phyloP scores from a whole-genome alignment of 1,140 invertebrate genomes.

The Leptinotarsa texana region DNA sequence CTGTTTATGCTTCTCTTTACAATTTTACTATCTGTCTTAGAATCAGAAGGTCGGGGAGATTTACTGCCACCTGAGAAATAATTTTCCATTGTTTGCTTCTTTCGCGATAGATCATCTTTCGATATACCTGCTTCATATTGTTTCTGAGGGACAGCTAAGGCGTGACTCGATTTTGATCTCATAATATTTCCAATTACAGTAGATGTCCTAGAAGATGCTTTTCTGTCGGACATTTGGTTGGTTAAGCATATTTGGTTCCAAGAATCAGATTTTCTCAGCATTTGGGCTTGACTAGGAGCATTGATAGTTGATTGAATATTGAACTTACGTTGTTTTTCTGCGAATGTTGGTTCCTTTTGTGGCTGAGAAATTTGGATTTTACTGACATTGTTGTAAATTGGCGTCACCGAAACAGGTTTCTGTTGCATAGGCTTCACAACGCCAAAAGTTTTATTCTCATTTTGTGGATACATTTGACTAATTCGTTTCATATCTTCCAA shows the following conservation, averaged over 20 bases:
- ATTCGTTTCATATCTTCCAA: neutral
- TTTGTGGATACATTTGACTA: neutral
- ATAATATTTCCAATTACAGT: slow-evolving; percentile 57
- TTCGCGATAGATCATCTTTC: slow-evolving; percentile 71
- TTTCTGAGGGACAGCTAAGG: slow-evolving; percentile 67
- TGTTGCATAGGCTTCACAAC: slow-evolving; percentile 40
- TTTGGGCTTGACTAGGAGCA: slow-evolving; percentile 33
- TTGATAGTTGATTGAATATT: slow-evolving; percentile 37
- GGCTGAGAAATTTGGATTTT: neutral
- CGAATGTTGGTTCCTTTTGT: neutral
- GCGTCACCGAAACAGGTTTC: slow-evolving; percentile 22
- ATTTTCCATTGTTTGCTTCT: slow-evolving; percentile 78
- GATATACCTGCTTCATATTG: slow-evolving; percentile 78
- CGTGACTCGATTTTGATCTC: slow-evolving; percentile 73
- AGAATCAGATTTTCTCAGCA: slow-evolving; percentile 76
- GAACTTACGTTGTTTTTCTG: slow-evolving; percentile 20
- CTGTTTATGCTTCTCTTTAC: slow-evolving; percentile 57
- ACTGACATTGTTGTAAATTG: slow-evolving; percentile 31
- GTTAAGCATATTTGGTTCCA: slow-evolving; percentile 71
- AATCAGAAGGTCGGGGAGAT: slow-evolving; percentile 31
- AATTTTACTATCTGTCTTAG: slow-evolving; percentile 34
- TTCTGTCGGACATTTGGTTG: slow-evolving; percentile 44
- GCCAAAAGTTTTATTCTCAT: slow-evolving; percentile 32
- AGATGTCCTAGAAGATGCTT: slow-evolving; percentile 46
- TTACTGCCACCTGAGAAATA: slow-evolving; percentile 63